Conservation (phyloP, 92 coral and sea anemone species). For the Parazoanthus darwini region DNA sequence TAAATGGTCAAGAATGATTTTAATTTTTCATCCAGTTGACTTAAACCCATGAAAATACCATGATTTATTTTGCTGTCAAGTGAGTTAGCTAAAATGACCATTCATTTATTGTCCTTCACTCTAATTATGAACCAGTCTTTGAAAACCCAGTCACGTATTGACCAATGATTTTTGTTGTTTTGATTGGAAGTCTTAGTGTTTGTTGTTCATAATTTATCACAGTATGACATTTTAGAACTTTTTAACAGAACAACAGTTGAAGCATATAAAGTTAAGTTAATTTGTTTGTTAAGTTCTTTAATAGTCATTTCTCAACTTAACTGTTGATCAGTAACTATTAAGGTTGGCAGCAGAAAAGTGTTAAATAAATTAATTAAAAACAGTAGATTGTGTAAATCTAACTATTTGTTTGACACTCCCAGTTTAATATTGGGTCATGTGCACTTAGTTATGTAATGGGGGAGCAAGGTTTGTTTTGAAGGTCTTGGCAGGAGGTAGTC, state of each 20-base stretch:
- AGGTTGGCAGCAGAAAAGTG: neutral
- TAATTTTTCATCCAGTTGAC: too few species aligned
- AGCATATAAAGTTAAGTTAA: too few species aligned
- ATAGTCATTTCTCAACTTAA: neutral
- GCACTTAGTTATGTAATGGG: neutral
- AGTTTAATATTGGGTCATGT: slow-evolving; percentile 4
- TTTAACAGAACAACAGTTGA: neutral
- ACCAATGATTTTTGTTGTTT: too few species aligned
- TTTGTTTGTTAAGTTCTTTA: too few species aligned
- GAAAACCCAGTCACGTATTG: neutral
- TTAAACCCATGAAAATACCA: neutral
- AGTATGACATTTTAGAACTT: too few species aligned
- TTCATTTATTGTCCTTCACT: neutral
- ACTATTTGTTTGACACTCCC: neutral
- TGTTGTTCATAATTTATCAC: neutral
- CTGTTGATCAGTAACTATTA: too few species aligned
- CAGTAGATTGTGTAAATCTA: neutral
- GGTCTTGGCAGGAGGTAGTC: slow-evolving; percentile 16
- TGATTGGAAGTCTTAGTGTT: neutral
- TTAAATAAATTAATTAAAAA: too few species aligned
- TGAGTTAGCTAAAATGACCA: too few species aligned
- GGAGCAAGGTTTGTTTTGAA: neutral
- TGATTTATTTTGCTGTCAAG: neutral
- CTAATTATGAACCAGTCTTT: too few species aligned
- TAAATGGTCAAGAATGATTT: neutral